A percentile compares a stretch with the other conserved stretches of the same genome.
Evolutionary conservation across 2,797 vertebrate species (phyloP).

Genomic region (Menidia menidia): DNA sequence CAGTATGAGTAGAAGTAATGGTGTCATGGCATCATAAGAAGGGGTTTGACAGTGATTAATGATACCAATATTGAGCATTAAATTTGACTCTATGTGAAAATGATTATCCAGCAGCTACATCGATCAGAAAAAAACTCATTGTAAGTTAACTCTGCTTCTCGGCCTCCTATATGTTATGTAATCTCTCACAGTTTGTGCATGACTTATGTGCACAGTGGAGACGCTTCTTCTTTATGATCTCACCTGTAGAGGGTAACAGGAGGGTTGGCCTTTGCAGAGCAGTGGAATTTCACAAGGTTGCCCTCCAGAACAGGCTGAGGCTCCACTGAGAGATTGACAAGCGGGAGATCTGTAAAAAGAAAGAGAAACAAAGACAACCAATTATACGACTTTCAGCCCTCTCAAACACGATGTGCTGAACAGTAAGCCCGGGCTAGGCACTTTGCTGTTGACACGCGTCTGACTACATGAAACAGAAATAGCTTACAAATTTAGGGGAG

Average conservation of each 20-base stretch:
- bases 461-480: slow-evolving; percentile 13
- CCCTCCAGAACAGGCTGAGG: slow-evolving; percentile 96
- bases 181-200: not conserved
- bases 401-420: slow-evolving; percentile 38
- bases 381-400: slow-evolving; percentile 45
- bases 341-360: slow-evolving; percentile 88
- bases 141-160: slow-evolving; percentile 15
- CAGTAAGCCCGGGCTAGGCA: slow-evolving; percentile 37
- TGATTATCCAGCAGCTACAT: slow-evolving; percentile 34
- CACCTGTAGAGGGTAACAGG: slow-evolving; percentile 96
- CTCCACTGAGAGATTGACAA: slow-evolving; percentile 96
- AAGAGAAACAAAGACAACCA: slow-evolving; percentile 51
- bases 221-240: slow-evolving; percentile 46
- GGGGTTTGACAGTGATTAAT: slow-evolving; percentile 60
- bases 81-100: slow-evolving; percentile 40
- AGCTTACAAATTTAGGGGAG: slow-evolving; percentile 6
- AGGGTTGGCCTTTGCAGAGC: slow-evolving; percentile 97
- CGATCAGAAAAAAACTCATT: slow-evolving; percentile 36
- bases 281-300: slow-evolving; percentile 94
- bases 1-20: slow-evolving; percentile 39
- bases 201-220: not conserved
- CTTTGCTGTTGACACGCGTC: slow-evolving; percentile 36
- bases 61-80: slow-evolving; percentile 50
- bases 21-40: slow-evolving; percentile 44
- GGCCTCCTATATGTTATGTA: slow-evolving; percentile 2